A percentile compares a stretch with the other conserved stretches of the same genome.
Conservation (phyloP, 2,888 invertebrate species). For the Apamea anceps region DNA sequence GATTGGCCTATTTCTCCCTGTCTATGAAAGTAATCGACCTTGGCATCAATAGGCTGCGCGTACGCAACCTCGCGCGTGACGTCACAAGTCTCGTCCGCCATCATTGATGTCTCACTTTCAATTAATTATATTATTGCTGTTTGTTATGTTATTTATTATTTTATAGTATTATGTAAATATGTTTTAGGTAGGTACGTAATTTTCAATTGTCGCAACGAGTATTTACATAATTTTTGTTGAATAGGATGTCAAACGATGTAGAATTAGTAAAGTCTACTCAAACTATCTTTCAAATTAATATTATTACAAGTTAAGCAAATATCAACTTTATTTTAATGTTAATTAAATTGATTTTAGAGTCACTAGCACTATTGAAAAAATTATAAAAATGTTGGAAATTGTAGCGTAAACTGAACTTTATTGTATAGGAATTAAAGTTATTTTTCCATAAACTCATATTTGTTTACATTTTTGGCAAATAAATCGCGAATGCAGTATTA, state of each 20-base stretch:
- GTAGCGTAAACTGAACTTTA: too few relatives aligned
- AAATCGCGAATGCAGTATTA: too few relatives aligned
- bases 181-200: slow-evolving; percentile 21
- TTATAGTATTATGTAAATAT: slow-evolving; percentile 1
- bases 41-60: slow-evolving; percentile 39
- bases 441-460: too few relatives aligned
- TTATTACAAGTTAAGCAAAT: too few relatives aligned
- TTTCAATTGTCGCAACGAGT: slow-evolving; percentile 18
- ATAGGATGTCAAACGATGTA: neutral
- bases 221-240: slow-evolving; percentile 22
- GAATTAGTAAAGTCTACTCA: neutral
- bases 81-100: slow-evolving; percentile 17
- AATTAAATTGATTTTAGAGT: too few relatives aligned
- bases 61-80: slow-evolving; percentile 44
- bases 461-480: too few relatives aligned
- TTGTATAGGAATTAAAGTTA: too few relatives aligned
- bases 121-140: slow-evolving; percentile 2
- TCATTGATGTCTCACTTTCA: slow-evolving; percentile 31
- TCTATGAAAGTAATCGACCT: slow-evolving; percentile 64
- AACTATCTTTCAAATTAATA: too few relatives aligned
- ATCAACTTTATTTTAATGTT: too few relatives aligned
- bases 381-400: too few relatives aligned
- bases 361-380: too few relatives aligned
- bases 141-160: neutral
- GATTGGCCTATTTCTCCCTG: slow-evolving; percentile 24